Percentiles rank a stretch among this genome's conserved stretches.
Evolutionary conservation across 2,888 invertebrate genomes (phyloP).

Genomic region (Cylloceria caligata): DNA sequence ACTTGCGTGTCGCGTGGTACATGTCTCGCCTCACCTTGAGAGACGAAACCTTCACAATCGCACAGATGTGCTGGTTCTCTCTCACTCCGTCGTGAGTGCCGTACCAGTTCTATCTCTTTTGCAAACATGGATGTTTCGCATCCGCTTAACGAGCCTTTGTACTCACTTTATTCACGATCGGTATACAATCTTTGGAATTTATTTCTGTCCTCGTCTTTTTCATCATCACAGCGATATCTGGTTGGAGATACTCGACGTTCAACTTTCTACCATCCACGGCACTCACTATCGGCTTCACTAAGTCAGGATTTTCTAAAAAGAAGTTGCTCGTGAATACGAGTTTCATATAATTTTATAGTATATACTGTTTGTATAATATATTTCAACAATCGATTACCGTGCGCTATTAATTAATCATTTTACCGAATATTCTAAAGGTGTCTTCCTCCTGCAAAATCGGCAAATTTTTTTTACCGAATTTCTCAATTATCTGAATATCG

Average conservation of each 20-base stretch:
- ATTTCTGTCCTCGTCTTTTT: conserved; percentile 78
- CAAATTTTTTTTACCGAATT: conserved; percentile 80
- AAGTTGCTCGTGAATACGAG: background rate
- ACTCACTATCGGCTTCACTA: conserved; percentile 80
- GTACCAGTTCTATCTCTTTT: no score
- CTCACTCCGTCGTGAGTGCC: no score
- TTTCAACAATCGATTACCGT: no score
- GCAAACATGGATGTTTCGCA: no score
- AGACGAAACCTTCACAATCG: no score
- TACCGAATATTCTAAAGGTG: conserved; percentile 81
- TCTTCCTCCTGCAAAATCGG: conserved; percentile 82
- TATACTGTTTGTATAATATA: no score
- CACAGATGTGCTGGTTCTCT: no score
- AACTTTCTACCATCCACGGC: conserved; percentile 76
- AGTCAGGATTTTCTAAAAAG: conserved; percentile 80
- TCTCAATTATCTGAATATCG: conserved; percentile 79
- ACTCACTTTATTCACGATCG: conserved; percentile 81
- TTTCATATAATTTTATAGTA: no score
- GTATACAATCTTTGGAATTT: conserved; percentile 75
- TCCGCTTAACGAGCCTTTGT: background rate
- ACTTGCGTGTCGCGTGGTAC: no score
- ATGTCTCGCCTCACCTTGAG: no score
- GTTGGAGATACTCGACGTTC: conserved; percentile 78
- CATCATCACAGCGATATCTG: conserved; percentile 77
- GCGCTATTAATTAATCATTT: background rate